A percentile compares a stretch with the other conserved stretches of the same genome.
Evolutionary conservation across 1,140 invertebrate species (phyloP).

Genomic region (Papilio polyxenes): DNA sequence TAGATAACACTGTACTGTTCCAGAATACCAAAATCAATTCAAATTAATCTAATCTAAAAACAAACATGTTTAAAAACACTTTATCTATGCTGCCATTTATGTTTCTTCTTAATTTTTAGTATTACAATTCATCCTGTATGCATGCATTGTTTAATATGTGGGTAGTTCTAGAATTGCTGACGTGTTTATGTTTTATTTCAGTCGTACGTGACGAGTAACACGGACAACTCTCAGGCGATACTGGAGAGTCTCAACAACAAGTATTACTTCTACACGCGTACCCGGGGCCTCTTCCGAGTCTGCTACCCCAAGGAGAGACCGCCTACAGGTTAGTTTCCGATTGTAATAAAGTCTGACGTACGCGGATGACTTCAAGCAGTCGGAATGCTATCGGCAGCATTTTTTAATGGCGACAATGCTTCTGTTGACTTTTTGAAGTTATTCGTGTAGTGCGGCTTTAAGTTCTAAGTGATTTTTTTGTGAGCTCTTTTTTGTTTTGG

Average conservation of each 20-base stretch:
- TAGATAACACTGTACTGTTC: too few species aligned
- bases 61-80: too few species aligned
- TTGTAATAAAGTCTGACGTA: background rate
- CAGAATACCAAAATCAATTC: too few species aligned
- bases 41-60: too few species aligned
- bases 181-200: constrained; percentile 76
- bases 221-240: constrained; percentile 86
- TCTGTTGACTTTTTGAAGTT: too few species aligned
- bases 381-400: too few species aligned
- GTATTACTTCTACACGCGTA: constrained; percentile 92
- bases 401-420: too few species aligned
- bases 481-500: background rate
- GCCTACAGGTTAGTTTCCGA: constrained; percentile 85
- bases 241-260: constrained; percentile 90
- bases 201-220: constrained; percentile 87
- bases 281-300: constrained; percentile 93
- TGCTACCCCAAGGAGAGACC: constrained; percentile 95
- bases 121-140: too few species aligned
- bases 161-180: background rate
- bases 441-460: too few species aligned
- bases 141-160: too few species aligned
- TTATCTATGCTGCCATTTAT: too few species aligned
- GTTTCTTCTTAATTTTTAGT: too few species aligned
- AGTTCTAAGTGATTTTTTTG: background rate
- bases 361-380: background rate